phyloP scores from a whole-genome alignment of 2,888 invertebrate genomes.

The Catocala nupta region DNA sequence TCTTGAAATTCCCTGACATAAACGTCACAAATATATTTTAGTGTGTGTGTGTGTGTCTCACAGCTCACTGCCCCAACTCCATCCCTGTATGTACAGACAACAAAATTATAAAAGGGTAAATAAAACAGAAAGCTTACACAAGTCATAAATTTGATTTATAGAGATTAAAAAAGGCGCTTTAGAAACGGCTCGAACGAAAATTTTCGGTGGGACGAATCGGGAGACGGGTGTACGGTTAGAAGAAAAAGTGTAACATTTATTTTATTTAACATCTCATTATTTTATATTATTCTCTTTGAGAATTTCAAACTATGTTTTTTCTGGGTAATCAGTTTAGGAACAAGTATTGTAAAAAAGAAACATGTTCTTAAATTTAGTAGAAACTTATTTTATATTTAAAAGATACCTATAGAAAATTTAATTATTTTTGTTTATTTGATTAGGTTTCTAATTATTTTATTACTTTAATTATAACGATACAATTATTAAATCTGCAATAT shows the following conservation, averaged over 20 bases:
- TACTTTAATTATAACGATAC: too few species aligned
- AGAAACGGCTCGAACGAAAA: slow-evolving; percentile 86
- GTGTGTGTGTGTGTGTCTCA: slow-evolving; percentile 31
- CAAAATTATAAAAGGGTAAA: slow-evolving; percentile 87
- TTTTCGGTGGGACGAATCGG: slow-evolving; percentile 86
- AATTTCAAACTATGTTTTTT: too few species aligned
- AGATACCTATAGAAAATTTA: too few species aligned
- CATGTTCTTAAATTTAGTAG: too few species aligned
- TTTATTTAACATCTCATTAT: slow-evolving; percentile 2
- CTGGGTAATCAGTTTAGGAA: too few species aligned
- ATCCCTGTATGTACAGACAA: slow-evolving; percentile 67
- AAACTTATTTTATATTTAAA: too few species aligned
- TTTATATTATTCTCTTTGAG: too few species aligned
- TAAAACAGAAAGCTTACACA: slow-evolving; percentile 88
- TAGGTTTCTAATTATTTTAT: too few species aligned
- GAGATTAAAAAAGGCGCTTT: slow-evolving; percentile 88
- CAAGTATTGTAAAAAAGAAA: too few species aligned
- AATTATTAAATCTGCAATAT: too few species aligned
- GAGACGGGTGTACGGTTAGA: slow-evolving; percentile 77
- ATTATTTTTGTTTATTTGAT: too few species aligned
- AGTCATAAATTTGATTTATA: slow-evolving; percentile 88
- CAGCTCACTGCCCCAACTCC: slow-evolving; percentile 32
- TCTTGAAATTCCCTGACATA: slow-evolving; percentile 10
- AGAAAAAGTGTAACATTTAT: slow-evolving; percentile 36
- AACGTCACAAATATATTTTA: slow-evolving; percentile 23